Evolutionary conservation across 2,888 invertebrate species (phyloP), one percentile per base, ranked within the genome.

Genomic region (Euphydryas editha): DNA sequence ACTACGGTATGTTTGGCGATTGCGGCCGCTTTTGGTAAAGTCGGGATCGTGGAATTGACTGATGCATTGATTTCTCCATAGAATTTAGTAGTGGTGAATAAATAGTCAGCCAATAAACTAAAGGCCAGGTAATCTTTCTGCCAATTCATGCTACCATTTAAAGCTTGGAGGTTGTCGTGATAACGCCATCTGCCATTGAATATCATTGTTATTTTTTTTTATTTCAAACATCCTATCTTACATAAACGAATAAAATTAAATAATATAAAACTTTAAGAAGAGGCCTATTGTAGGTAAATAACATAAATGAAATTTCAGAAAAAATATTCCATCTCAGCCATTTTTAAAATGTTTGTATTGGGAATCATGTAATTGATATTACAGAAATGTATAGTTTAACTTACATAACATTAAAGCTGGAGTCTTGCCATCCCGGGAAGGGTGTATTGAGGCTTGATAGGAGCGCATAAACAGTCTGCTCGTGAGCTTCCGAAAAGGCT

Each of bases 341-440:
- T 6, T 6, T 6, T 36, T 36, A 36, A 6, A 4, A 36, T 36
- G 8, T 36, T 36, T 36, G 5, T 8, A 6, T 36, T 8, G 8
- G 5, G 4, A 36, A 36, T 36, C 36, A 39, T 39, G 39, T 39
- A 39, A 39, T 11, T 3, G 11, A 1, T 1, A 39, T 39, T 39
- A 37, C 3, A 39, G 11, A 13, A 39, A 39, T n/a, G 18, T 15
- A 30, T 21, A 51, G 24, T 21, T 54, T 21, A 56, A 86, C 89
- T 88, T 20, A 93, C 93, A 93, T 91, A 18, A 93, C 72, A 76
- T 93, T 93, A 18, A 94, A 86, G 66, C 90, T 93, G 2, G 94
- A 94, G n/a, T 92, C 92, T 55, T 78, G 84, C 94, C 94, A 94
- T 0, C 94, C 94, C 0, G 83, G 76, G 73, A 95, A 94, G 0